Evolutionary conservation across 2,888 invertebrate genomes (phyloP), one percentile per base, ranked within the genome.

Genomic region (Drosophila antonietae): DNA sequence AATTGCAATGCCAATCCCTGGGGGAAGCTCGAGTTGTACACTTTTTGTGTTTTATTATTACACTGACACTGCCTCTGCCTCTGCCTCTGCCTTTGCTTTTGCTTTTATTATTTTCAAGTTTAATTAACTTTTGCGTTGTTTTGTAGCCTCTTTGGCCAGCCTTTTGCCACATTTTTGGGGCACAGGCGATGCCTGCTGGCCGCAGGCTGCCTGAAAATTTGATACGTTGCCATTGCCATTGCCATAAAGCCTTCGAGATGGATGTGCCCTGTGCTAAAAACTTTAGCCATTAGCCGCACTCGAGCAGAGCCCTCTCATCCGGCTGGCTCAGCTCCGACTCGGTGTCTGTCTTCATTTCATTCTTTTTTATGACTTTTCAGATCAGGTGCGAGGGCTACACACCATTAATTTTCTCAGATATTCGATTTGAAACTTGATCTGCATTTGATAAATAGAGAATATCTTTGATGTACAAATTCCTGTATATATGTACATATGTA

Each of bases 21-120:
- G 75, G 73, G 73, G 59, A 61, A 52, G 44, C 49, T 31, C 41
- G 28, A 55, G 76, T 58, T 85, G 80, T 72, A 73, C 82, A 88
- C 82, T 83, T 76, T 86, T 73, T 85, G 59, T 82, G 87, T 87
- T 81, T 89, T 84, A 89, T 89, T 83, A 83, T 81, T 81, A 62
- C 65, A 28, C 41, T 41, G 23, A 7, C 55, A 28, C 28, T 6
- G 39, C 28, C n/a, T 4, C 51, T 63, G 35, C 53, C n/a, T 10
- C 20, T 67, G 64, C 67, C 57, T 12, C 20, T 23, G 37, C 8
- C 37, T 14, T 10, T 66, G 63, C 69, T 64, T 73, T 79, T 81
- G 88, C 79, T 84, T 88, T 88, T 84, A 88, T 84, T 85, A 88
- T 88, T 85, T 85, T 85, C 88, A 83, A 84, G 84, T 84, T 84